Evolutionary conservation across 2,113 vertebrate species (phyloP).

Genomic region (Taurulus bubalis): DNA sequence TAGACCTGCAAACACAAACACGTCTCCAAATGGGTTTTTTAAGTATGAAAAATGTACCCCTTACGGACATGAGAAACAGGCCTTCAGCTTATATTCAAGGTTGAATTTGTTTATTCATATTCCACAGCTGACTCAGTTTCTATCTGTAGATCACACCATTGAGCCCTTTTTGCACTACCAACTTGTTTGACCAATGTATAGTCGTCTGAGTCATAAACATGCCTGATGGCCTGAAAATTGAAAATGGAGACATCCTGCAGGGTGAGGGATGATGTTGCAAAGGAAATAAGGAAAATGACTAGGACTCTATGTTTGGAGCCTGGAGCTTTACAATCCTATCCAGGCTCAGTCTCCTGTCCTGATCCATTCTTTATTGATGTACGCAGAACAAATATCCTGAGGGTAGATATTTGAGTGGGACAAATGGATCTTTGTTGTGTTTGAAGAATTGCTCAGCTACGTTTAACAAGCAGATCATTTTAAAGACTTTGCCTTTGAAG

Average conservation of each 20-base stretch:
- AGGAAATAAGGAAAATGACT: conserved; percentile 23
- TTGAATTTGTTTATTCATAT: conserved; percentile 4
- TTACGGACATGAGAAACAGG: conserved; percentile 6
- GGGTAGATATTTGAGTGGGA: conserved; percentile 26
- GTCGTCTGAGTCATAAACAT: conserved; percentile 18
- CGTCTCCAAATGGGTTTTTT: neutral
- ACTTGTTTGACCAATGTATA: conserved; percentile 29
- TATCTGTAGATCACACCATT: neutral
- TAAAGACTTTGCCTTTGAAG: conserved; percentile 40
- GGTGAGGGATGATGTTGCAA: conserved; percentile 24
- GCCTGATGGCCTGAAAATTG: conserved; percentile 25
- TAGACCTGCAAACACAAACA: neutral
- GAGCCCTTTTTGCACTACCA: conserved; percentile 17
- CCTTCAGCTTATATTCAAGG: conserved; percentile 5
- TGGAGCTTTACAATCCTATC: conserved; percentile 17
- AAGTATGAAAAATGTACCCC: neutral
- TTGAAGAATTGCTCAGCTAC: conserved; percentile 37
- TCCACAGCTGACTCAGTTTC: conserved; percentile 5
- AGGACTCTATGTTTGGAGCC: conserved; percentile 4
- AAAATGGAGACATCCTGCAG: conserved; percentile 21
- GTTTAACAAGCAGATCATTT: conserved; percentile 49
- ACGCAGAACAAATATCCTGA: conserved; percentile 49
- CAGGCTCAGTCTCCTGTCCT: conserved; percentile 5
- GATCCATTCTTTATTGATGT: conserved; percentile 43
- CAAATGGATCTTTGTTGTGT: conserved; percentile 30